Conservation (phyloP, 2,888 invertebrate species). For the Dimorphilus gyrociliatus region DNA sequence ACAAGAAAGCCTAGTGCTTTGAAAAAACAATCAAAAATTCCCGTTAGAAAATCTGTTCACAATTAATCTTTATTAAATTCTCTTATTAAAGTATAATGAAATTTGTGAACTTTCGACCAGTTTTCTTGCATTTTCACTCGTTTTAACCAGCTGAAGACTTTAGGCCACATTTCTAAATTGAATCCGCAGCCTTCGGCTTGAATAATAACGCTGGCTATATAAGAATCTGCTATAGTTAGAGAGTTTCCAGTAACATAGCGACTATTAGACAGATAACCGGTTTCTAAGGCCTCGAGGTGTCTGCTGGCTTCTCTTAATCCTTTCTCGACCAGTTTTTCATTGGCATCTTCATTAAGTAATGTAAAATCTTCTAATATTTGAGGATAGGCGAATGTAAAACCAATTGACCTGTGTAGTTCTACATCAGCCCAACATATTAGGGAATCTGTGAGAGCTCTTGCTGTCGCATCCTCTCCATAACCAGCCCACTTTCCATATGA, state of each 20-base stretch:
- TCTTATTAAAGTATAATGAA: constrained; percentile 17
- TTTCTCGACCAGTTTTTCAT: constrained; percentile 18
- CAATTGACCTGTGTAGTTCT: constrained; percentile 22
- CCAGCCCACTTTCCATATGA: constrained; percentile 19
- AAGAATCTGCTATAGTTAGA: constrained; percentile 20
- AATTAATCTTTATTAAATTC: constrained; percentile 14
- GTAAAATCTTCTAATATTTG: constrained; percentile 21
- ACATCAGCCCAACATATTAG: constrained; percentile 22
- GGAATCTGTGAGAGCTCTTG: constrained; percentile 13
- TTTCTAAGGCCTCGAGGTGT: constrained; percentile 20
- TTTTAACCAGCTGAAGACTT: constrained; percentile 18
- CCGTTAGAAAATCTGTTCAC: not conserved
- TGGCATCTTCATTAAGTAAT: constrained; percentile 16
- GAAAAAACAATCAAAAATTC: constrained; percentile 2
- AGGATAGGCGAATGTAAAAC: constrained; percentile 21
- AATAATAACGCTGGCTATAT: constrained; percentile 17
- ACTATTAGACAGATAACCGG: constrained; percentile 16
- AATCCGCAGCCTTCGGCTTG: constrained; percentile 23
- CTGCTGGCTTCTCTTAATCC: constrained; percentile 16
- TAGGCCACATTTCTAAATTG: constrained; percentile 22
- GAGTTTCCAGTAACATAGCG: constrained; percentile 17
- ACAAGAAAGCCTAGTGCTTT: too few relatives aligned
- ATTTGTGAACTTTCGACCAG: constrained; percentile 21
- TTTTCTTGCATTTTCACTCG: constrained; percentile 17
- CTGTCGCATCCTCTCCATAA: constrained; percentile 13